These are phyloP conservation scores for Lithobates pipiens DNA, from an alignment of 2,797 vertebrate species.

Conservation along the genomic window DNA sequence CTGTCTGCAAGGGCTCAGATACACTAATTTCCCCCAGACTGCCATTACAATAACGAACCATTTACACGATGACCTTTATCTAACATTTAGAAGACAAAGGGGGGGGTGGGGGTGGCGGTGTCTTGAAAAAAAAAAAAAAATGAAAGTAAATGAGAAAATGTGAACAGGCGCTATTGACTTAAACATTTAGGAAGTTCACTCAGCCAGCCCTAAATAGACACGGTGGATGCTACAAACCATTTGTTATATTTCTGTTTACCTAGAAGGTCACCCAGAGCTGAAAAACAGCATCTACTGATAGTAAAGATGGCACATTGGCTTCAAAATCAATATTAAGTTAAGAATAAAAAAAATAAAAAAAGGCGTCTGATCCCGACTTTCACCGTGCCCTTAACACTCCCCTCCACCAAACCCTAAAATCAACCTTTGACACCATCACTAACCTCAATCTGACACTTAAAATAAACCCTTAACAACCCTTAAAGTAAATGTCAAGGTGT, in stretches of 20 bases:
- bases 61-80: conserved; percentile 47
- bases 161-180: neutral
- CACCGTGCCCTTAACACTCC: neutral
- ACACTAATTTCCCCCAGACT: conserved; percentile 16
- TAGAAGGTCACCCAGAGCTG: neutral
- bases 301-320: neutral
- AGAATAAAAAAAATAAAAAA: too few relatives aligned
- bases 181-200: neutral
- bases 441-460: too few relatives aligned
- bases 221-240: neutral
- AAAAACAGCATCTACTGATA: neutral
- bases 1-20: conserved; percentile 1
- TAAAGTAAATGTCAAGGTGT: too few relatives aligned
- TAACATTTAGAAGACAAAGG: conserved; percentile 44
- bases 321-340: too few relatives aligned
- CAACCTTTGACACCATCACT: neutral
- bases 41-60: conserved; percentile 43
- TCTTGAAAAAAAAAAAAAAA: conserved; percentile 11
- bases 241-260: neutral
- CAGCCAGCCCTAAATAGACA: neutral
- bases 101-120: neutral
- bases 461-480: too few relatives aligned
- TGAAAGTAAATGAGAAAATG: conserved; percentile 16
- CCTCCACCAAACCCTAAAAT: too few relatives aligned
- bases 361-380: neutral